Percentiles rank a stretch among this genome's conserved stretches.
Evolutionary conservation across 2,113 vertebrate genomes (phyloP).

Genomic region (Pan troglodytes): NHGRI_mPanTro3-v2.1_pri NC_072409.2:105891501-105892000

Average conservation of each 20-base stretch:
- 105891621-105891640: background rate
- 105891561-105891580: conserved; percentile 5
- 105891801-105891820: background rate
- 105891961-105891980: conserved; percentile 70
- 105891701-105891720: background rate
- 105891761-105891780: background rate
- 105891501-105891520: background rate
- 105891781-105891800: conserved; percentile 11
- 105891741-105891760: background rate
- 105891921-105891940: conserved; percentile 51
- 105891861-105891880: conserved; percentile 59
- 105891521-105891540: background rate
- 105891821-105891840: background rate
- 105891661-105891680: background rate
- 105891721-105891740: background rate
- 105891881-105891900: conserved; percentile 44
- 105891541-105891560: background rate
- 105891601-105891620: background rate
- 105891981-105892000: conserved; percentile 65
- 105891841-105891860: conserved; percentile 40
- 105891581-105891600: background rate
- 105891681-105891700: background rate
- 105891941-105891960: conserved; percentile 67
- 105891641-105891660: background rate
- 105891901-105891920: conserved; percentile 38